A percentile compares a stretch with the other conserved stretches of the same genome.
These are phyloP conservation scores for Eulimnadia texana DNA, from an alignment of 1,140 invertebrate species.

Conservation along the genomic window DNA sequence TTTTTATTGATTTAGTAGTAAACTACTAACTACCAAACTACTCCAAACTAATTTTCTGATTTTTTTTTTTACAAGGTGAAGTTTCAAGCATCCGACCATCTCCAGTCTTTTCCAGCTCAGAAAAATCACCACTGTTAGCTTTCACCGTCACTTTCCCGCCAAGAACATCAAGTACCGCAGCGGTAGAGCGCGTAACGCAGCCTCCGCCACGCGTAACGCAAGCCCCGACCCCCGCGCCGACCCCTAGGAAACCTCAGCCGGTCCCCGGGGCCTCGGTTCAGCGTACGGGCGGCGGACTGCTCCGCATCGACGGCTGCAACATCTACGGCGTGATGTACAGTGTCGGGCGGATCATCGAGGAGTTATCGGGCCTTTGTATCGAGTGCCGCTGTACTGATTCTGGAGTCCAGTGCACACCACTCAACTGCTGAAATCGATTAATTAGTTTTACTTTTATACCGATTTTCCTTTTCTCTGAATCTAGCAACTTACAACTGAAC, in stretches of 20 bases:
- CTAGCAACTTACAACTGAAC: too few species aligned
- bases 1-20: too few species aligned
- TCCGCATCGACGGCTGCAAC: constrained; percentile 76
- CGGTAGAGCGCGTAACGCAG: too few species aligned
- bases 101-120: too few species aligned
- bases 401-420: constrained; percentile 64
- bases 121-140: constrained; percentile 12
- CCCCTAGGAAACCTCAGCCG: too few species aligned
- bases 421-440: constrained; percentile 46
- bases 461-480: neutral
- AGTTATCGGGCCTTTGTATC: constrained; percentile 63
- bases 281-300: constrained; percentile 5
- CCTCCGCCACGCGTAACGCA: neutral
- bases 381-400: constrained; percentile 73
- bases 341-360: constrained; percentile 64
- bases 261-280: too few species aligned
- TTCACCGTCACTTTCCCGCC: constrained; percentile 14
- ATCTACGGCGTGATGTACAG: constrained; percentile 82
- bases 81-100: too few species aligned
- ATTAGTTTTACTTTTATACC: neutral
- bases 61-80: too few species aligned
- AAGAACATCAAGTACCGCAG: constrained; percentile 2
- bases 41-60: too few species aligned
- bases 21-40: too few species aligned
- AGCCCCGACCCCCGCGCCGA: too few species aligned